phyloP scores from a whole-genome alignment of 2,888 invertebrate genomes.

The Tiphia femorata region DNA sequence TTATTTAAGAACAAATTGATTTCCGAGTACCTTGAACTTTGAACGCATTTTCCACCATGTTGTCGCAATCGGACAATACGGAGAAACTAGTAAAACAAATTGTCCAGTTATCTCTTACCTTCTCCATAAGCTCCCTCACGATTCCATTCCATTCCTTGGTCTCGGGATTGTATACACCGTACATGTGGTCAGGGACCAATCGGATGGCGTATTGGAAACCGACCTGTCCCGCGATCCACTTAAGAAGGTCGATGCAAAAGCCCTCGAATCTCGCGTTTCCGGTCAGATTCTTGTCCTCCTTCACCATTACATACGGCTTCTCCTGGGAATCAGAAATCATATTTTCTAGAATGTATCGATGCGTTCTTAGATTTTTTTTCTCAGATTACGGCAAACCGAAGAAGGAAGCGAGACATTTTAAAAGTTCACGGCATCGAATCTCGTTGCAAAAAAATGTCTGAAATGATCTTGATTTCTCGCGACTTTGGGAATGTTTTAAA shows the following conservation, averaged over 20 bases:
- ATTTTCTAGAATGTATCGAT: too few species aligned
- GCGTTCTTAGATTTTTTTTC: too few species aligned
- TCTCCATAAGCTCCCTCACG: slow-evolving; percentile 86
- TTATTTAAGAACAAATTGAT: too few species aligned
- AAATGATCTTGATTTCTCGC: too few species aligned
- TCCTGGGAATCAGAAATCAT: slow-evolving; percentile 73
- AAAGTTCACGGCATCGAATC: too few species aligned
- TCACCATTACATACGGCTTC: slow-evolving; percentile 92
- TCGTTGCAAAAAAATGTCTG: too few species aligned
- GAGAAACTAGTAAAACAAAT: too few species aligned
- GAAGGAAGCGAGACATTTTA: neutral
- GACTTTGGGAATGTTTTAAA: too few species aligned
- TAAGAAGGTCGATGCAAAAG: slow-evolving; percentile 91
- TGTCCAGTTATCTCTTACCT: too few species aligned
- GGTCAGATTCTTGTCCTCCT: slow-evolving; percentile 85
- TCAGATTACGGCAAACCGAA: neutral
- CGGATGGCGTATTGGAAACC: slow-evolving; percentile 90
- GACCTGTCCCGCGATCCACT: slow-evolving; percentile 84
- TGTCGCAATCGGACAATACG: too few species aligned
- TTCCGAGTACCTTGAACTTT: too few species aligned
- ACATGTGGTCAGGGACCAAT: slow-evolving; percentile 89
- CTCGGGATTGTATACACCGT: slow-evolving; percentile 88
- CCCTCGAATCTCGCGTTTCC: slow-evolving; percentile 91
- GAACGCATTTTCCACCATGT: too few species aligned
- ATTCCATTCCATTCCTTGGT: slow-evolving; percentile 93